A percentile compares a stretch with the other conserved stretches of the same genome.
phyloP scores from a whole-genome alignment of 2,113 vertebrate species.

The Calidris pugnax region DNA sequence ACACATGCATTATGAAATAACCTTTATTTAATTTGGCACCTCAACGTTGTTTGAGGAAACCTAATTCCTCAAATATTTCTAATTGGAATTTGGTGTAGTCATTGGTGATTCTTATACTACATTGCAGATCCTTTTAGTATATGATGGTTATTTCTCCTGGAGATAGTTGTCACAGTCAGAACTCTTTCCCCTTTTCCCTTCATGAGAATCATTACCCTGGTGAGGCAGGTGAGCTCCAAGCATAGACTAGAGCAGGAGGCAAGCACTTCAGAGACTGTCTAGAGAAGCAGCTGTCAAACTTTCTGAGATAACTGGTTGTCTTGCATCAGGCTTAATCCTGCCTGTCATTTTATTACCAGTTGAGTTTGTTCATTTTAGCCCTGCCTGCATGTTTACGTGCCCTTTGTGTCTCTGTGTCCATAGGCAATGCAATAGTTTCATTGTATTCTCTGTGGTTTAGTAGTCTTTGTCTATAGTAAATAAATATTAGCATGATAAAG shows the following conservation, averaged over 20 bases:
- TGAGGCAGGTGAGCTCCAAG: not conserved
- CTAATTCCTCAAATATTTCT: not conserved
- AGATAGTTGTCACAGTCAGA: not conserved
- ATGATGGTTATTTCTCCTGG: not conserved
- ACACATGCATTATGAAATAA: not conserved
- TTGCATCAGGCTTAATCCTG: not conserved
- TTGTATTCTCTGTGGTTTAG: not conserved
- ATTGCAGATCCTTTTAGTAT: not conserved
- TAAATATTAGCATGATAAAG: not conserved
- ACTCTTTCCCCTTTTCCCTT: not conserved
- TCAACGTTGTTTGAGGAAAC: not conserved
- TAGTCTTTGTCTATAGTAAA: not conserved
- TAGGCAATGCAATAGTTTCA: not conserved
- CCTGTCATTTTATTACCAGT: not conserved
- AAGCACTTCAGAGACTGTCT: not conserved
- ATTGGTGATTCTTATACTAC: not conserved
- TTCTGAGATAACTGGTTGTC: not conserved
- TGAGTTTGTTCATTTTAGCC: not conserved
- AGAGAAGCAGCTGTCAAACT: not conserved
- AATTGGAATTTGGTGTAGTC: not conserved
- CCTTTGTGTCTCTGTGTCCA: not conserved
- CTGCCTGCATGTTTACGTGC: not conserved
- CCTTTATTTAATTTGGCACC: not conserved
- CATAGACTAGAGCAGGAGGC: not conserved
- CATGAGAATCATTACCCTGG: not conserved